Evolutionary conservation across 2,113 vertebrate species (phyloP), one percentile per base, ranked within the genome.

Genomic region (Hipposideros armiger): DNA sequence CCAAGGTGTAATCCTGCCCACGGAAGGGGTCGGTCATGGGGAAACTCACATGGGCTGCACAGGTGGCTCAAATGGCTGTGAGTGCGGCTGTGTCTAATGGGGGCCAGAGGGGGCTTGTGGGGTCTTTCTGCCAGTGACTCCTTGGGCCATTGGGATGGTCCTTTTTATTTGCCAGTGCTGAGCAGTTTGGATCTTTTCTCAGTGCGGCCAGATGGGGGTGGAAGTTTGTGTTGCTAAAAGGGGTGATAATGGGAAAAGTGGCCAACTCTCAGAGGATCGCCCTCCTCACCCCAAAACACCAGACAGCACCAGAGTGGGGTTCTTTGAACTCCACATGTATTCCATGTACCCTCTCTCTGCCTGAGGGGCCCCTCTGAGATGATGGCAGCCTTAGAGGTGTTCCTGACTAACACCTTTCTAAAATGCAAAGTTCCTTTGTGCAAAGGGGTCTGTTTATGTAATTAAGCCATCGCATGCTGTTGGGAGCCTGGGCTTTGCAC

Each of bases 341-440:
- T 74, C 0, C 9, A 28, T 0, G 0, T 11, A 24, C 20, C 47
- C 40, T 30, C 30, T 72, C 20, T 52, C 32, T 30, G 30, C 67
- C 40, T 0, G 6, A n/a, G 54, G 73, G 28, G 30, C 26, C 36
- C 56, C n/a, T 78, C 58, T 69, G 36, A 9, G 24, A 14, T 2
- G 52, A 14, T 15, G 42, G 26, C 56, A 26, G 28, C 9, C 6
- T 10, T 24, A 54, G 20, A 66, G 77, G 20, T 66, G 58, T 36
- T 84, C 67, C 47, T 58, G 24, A 17, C 36, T 14, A 67, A 64
- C 26, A 81, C 9, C 14, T 26, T 60, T 72, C 69, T 69, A 9
- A 72, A 66, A 11, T 22, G 11, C 7, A 66, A 42, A 14, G 19
- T 30, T 72, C 66, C 76, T 82, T n/a, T 77, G n/a, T 42, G 81